These are phyloP conservation scores for Frankliniella fusca DNA, from an alignment of 2,888 invertebrate genomes.

Conservation along the genomic window DNA sequence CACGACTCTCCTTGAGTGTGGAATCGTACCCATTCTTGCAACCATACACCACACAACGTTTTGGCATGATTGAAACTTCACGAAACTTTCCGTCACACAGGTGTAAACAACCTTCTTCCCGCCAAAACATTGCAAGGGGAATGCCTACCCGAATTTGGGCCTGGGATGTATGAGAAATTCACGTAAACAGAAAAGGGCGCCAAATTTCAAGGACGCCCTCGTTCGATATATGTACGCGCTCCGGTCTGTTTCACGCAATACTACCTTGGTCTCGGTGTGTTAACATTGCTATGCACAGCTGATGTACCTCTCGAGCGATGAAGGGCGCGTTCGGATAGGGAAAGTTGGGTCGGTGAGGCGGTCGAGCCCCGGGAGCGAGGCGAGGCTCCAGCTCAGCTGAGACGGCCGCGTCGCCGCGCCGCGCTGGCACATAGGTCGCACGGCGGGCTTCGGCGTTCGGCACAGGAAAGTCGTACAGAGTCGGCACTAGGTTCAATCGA, in stretches of 20 bases:
- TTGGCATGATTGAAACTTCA: not conserved
- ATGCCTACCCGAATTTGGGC: not conserved
- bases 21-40: not conserved
- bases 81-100: not conserved
- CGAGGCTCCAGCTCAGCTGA: too few species aligned
- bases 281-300: too few species aligned
- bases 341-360: not conserved
- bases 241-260: too few species aligned
- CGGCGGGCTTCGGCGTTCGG: not conserved
- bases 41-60: not conserved
- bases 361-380: too few species aligned
- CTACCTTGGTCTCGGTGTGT: too few species aligned
- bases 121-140: not conserved
- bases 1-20: not conserved
- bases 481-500: not conserved
- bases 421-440: not conserved
- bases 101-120: not conserved
- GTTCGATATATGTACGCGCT: too few species aligned
- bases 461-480: not conserved
- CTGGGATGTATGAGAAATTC: not conserved
- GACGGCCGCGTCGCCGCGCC: too few species aligned
- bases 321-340: not conserved
- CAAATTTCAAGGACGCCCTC: too few species aligned
- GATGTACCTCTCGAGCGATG: not conserved
- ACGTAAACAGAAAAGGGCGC: too few species aligned